Evolutionary conservation across 1,140 invertebrate species (phyloP), one percentile per base, ranked within the genome.

Genomic region (Scaptodrosophila lebanonensis): DNA sequence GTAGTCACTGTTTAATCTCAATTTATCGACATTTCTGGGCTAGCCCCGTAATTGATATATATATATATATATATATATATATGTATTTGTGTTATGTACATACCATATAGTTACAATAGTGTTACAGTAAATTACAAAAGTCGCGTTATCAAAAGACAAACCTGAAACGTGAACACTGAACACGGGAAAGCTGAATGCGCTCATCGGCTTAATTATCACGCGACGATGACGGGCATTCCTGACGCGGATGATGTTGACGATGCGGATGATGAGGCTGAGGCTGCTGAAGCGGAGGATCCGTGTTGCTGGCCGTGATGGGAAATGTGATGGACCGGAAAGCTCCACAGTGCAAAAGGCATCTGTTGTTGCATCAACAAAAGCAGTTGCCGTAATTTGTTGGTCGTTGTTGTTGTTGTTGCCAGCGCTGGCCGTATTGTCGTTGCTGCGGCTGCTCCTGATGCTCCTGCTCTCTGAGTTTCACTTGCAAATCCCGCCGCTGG

Each of bases 301-400:
- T 17, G 16, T 11, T 60, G 62, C 39, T n/a, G n/a, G n/a, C n/a
- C n/a, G 8, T 62, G 62, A 65, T 77, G 72, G 58, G 73, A 77
- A 57, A 79, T 79, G 64, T 73, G 73, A 79, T 79, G 73, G 75
- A 79, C 73, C 75, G 73, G 75, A 79, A 82, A 79, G 66, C 66
- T 79, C 75, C 75, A 79, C 56, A 79, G 69, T 75, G 75, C 75
- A 82, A 79, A 82, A 82, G 75, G 75, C 75, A 79, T 79, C 75
- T 79, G 75, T 58, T 79, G 75, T 56, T 82, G 75, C 48, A 82
- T 70, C 68, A 79, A 79, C 75, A 79, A 82, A 66, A 79, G 75
- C 60, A 79, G 68, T 66, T 82, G 75, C 38, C 73, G 68, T 75
- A 79, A 82, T 79, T 79, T 79, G 73, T 79, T 79, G 73, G 60